Evolutionary conservation across 2,113 vertebrate species (phyloP), one percentile per base, ranked within the genome.

Genomic region (Speoplatyrhinus poulsoni): DNA sequence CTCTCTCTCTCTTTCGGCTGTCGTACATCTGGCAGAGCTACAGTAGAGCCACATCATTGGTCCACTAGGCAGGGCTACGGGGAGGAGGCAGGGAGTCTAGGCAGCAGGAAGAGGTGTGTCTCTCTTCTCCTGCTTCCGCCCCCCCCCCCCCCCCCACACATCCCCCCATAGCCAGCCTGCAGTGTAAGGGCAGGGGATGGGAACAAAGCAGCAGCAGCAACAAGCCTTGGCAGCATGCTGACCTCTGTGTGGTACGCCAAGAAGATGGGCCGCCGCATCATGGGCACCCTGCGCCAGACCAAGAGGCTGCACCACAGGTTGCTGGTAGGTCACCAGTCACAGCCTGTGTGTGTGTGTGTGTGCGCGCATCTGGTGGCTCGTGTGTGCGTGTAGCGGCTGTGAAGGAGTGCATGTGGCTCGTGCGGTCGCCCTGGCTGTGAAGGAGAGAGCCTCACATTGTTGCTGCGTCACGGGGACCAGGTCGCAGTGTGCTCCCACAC

Each of bases 221-320:
- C 85, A 77, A 84, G 81, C 84, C 26, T 26, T 26, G 77, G 36
- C 65, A 82, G 73, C 65, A 96, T 95, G 94, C 91, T 96, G 75
- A 87, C 90, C 64, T 94, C 91, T 1, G 89, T 93, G 80, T 96
- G 94, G 91, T 89, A 73, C 70, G 93, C 93, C 73, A 94, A 91
- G 76, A 94, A 92, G 89, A 90, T 94, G 92, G 92, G 95, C 71
- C 85, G 92, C 63, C 92, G 93, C 75, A 90, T 95, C 74, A 92
- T 94, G 89, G 92, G 89, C 76, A 93, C 91, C 62, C 87, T 95
- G 64, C 54, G 87, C 88, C 93, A 92, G 75, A 94, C 89, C 86
- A 93, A 92, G 81, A 83, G 88, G 65, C 94, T 94, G 50, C 91
- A 89, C 77, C 89, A 91, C 81, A 91, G 87, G 77, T 89, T 92